Percentiles rank a stretch among this genome's conserved stretches.
Conservation (phyloP, 2,797 vertebrate genomes). For the Sebastolobus altivelis region DNA sequence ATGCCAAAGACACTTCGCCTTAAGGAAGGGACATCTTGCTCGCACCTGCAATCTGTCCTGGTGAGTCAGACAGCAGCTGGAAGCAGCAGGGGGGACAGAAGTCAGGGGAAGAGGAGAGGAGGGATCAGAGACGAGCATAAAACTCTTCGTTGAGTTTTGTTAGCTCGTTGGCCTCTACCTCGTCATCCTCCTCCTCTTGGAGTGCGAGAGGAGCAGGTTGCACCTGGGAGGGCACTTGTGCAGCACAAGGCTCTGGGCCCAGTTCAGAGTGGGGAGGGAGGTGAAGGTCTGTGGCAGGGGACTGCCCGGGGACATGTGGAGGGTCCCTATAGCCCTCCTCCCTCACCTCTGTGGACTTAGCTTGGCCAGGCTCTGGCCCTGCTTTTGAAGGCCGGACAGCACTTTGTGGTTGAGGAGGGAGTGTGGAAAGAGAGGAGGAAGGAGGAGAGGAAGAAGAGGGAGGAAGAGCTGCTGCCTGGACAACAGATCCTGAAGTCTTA, state of each 20-base stretch:
- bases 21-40: conserved; percentile 36
- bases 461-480: conserved; percentile 40
- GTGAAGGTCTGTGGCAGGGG: conserved; percentile 45
- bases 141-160: conserved; percentile 91
- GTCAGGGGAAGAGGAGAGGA: conserved; percentile 21
- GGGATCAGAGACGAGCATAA: conserved; percentile 81
- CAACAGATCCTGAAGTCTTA: conserved; percentile 56
- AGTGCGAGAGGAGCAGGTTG: conserved; percentile 71
- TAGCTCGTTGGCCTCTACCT: conserved; percentile 87
- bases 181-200: conserved; percentile 72
- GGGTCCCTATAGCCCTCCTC: conserved; percentile 82
- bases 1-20: conserved; percentile 21
- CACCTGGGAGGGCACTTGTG: conserved; percentile 47
- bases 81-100: conserved; percentile 20
- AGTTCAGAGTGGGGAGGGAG: conserved; percentile 48
- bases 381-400: conserved; percentile 48
- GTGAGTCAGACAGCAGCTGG: conserved; percentile 38
- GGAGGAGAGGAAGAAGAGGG: conserved; percentile 36
- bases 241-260: conserved; percentile 36
- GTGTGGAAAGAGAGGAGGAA: conserved; percentile 41
- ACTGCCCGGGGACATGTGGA: conserved; percentile 44
- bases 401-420: conserved; percentile 49
- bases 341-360: conserved; percentile 53
- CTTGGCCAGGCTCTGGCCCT: conserved; percentile 42
- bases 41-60: conserved; percentile 37